phyloP scores from a whole-genome alignment of 2,888 invertebrate species.

The Schrankia costaestrigalis region DNA sequence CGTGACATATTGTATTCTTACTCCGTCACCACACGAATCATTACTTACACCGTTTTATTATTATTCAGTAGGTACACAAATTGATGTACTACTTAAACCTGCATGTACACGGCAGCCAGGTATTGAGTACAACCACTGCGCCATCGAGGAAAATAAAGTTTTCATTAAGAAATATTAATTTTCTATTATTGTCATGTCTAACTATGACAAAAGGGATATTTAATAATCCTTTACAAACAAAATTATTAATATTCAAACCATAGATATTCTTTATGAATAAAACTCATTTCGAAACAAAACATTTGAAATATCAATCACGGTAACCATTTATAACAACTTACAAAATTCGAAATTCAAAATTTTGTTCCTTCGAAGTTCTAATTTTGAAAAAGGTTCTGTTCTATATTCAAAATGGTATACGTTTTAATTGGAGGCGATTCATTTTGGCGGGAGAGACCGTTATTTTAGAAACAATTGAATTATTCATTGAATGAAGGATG shows the following conservation, averaged over 20 bases:
- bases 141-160: no score
- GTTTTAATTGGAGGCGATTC: constrained; percentile 30
- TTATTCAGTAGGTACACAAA: no score
- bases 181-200: no score
- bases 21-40: no score
- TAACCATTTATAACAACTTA: constrained; percentile 17
- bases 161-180: no score
- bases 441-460: constrained; percentile 23
- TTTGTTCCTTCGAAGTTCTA: constrained; percentile 34
- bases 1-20: no score
- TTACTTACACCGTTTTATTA: no score
- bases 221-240: no score
- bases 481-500: constrained; percentile 22
- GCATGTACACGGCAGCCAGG: no score
- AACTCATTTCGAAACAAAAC: constrained; percentile 21
- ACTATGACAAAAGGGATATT: no score
- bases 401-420: constrained; percentile 43
- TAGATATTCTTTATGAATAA: constrained; percentile 15
- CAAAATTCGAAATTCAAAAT: constrained; percentile 32
- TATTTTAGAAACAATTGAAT: constrained; percentile 30
- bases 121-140: no score
- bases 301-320: constrained; percentile 20
- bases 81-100: no score
- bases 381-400: constrained; percentile 35
- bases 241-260: constrained; percentile 7